Base-by-base conservation (phyloP, 2,888 invertebrate genomes). In the Mythimna impura region DNA sequence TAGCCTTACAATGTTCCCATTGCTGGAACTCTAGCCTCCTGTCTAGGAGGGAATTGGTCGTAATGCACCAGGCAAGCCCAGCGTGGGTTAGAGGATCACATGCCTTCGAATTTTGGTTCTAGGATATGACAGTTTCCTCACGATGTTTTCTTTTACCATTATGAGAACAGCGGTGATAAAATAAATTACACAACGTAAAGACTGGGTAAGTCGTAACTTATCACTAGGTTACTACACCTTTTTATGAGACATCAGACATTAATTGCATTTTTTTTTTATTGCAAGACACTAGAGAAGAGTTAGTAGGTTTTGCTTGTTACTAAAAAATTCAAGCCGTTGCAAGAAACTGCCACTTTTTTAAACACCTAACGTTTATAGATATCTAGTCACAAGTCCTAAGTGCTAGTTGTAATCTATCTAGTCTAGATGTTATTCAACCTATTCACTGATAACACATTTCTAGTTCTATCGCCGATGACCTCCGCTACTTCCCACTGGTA, bases 401-500 rank as follows among this genome's bases (percentile, higher is more conserved):
- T 34, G 22, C 12, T 25, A 54, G 43, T 67, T 76, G 3, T 47
- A 54, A 76, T 55, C 57, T 54, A 76, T 55, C 57, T 54, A 40
- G 60, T 55, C 25, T 52, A 47, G 47, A 43, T 34, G 50, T 9
- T 22, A 12, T 43, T 61, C 25, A 83, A 61, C 60, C 47, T 73
- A 70, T 71, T 40, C 54, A 71, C 40, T 12, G 62, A 71, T 82
- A 71, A 65, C 52, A 72, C n/a, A 66, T 73, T 57, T 62, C 66
- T 71, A 62, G 66, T 47, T 65, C 12, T 69, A 71, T 71, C 30
- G 57, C 20, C 40, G 54, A 20, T 63, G 79, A 67, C 72, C 79
- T 74, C 71, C 63, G 61, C 43, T 25, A 52, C 72, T 68, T 74
- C 79, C 84, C 60, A 63, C 71, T 76, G 54, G 58, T 78, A 73